A percentile compares a stretch with the other conserved stretches of the same genome.
Conservation (phyloP, 2,888 invertebrate species). For the Ypsolopha sequella region DNA sequence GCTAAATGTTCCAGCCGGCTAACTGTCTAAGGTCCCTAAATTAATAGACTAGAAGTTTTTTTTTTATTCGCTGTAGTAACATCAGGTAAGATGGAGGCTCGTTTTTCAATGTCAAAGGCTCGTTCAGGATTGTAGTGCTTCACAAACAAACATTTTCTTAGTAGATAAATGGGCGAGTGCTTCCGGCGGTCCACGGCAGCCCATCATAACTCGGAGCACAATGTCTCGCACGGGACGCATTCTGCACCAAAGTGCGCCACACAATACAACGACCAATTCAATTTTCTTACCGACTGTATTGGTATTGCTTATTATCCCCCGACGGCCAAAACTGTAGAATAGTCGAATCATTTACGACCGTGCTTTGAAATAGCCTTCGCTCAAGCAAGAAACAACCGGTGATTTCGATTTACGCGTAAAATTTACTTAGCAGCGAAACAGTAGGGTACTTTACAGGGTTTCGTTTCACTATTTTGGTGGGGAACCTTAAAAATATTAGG, state of each 20-base stretch:
- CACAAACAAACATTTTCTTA: not conserved
- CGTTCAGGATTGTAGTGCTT: not conserved
- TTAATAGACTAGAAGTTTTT: not conserved
- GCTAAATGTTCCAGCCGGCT: not conserved
- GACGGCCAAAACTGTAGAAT: slow-evolving; percentile 10
- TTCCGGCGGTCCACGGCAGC: slow-evolving; percentile 11
- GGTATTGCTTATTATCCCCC: slow-evolving; percentile 29
- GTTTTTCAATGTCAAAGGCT: not conserved
- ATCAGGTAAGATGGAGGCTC: not conserved
- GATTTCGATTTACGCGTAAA: too few relatives aligned
- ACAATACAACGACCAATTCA: slow-evolving; percentile 48
- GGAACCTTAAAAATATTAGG: too few relatives aligned
- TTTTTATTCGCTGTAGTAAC: not conserved
- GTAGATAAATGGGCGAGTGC: not conserved
- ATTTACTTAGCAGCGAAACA: too few relatives aligned
- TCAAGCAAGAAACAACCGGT: too few relatives aligned
- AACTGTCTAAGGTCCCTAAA: not conserved
- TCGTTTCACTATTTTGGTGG: too few relatives aligned
- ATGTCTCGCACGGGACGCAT: slow-evolving; percentile 59
- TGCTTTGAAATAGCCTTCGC: slow-evolving; percentile 3
- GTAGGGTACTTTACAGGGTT: slow-evolving; percentile 18
- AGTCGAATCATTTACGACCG: slow-evolving; percentile 5
- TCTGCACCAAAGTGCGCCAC: slow-evolving; percentile 51
- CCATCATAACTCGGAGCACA: slow-evolving; percentile 39
- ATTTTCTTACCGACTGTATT: slow-evolving; percentile 61